phyloP scores from a whole-genome alignment of 1,140 invertebrate species.

The Sesamia nonagrioides region DNA sequence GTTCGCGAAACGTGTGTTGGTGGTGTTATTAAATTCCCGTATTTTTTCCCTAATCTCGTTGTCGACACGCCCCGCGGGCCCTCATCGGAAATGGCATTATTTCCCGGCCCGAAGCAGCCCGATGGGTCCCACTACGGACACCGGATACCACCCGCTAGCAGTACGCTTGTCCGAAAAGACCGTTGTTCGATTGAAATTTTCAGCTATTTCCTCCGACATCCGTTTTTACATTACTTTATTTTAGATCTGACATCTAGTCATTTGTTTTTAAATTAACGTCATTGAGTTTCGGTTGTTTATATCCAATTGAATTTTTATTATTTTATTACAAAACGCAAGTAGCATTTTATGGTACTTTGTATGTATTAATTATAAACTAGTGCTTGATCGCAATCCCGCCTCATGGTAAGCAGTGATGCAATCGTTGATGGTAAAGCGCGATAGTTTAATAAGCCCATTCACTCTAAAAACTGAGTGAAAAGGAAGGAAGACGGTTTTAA shows the following conservation, averaged over 20 bases:
- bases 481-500: too few relatives aligned
- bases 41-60: constrained; percentile 83
- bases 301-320: neutral
- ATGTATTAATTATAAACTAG: too few relatives aligned
- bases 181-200: constrained; percentile 67
- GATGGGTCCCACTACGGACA: constrained; percentile 78
- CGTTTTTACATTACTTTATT: constrained; percentile 69
- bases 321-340: neutral
- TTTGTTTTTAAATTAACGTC: constrained; percentile 39
- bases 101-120: constrained; percentile 69
- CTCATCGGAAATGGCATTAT: constrained; percentile 86
- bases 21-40: constrained; percentile 84
- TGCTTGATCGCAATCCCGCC: too few relatives aligned
- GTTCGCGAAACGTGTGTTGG: constrained; percentile 69
- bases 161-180: constrained; percentile 57
- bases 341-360: too few relatives aligned
- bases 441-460: too few relatives aligned
- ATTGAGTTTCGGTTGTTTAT: constrained; percentile 11
- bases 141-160: constrained; percentile 75
- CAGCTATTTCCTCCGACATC: constrained; percentile 71
- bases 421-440: too few relatives aligned
- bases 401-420: too few relatives aligned
- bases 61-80: constrained; percentile 78
- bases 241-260: constrained; percentile 58
- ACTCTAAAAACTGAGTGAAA: too few relatives aligned